A percentile compares a stretch with the other conserved stretches of the same genome.
These are phyloP conservation scores for Villa cingulata DNA, from an alignment of 2,888 invertebrate species.

Conservation along the genomic window DNA sequence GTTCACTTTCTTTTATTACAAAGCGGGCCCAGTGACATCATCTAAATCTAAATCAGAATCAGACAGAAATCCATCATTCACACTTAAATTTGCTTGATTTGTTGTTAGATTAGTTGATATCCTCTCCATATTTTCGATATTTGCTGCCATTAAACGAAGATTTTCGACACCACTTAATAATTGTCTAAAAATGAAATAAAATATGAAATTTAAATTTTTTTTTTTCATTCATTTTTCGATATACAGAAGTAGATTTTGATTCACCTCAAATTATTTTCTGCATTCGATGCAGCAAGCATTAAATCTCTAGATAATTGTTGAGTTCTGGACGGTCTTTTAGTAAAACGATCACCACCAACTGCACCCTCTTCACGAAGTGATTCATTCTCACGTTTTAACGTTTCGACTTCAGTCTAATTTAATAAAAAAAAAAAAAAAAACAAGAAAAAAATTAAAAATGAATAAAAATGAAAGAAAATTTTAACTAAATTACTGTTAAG, in stretches of 20 bases:
- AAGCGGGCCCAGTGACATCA: constrained; percentile 24
- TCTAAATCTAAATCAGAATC: constrained; percentile 26
- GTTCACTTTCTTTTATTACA: constrained; percentile 24
- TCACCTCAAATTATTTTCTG: constrained; percentile 51
- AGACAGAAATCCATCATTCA: constrained; percentile 16
- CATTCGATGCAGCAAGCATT: constrained; percentile 46
- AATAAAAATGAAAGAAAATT: no score
- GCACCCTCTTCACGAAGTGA: constrained; percentile 39
- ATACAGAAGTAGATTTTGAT: constrained; percentile 1
- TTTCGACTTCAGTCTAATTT: constrained; percentile 37
- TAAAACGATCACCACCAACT: constrained; percentile 30
- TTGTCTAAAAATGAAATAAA: constrained; percentile 38
- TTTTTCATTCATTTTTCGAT: background rate
- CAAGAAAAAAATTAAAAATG: no score
- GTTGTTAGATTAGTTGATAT: constrained; percentile 32
- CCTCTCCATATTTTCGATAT: constrained; percentile 45
- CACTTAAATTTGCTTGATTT: constrained; percentile 8
- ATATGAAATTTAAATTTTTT: background rate
- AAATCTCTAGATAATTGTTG: constrained; percentile 44
- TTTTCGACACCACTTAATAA: constrained; percentile 52
- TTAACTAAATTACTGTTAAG: constrained; percentile 43
- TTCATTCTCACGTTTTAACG: constrained; percentile 40
- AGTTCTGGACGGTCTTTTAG: constrained; percentile 36
- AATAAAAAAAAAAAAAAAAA: constrained; percentile 13
- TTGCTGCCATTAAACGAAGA: constrained; percentile 48